Evolutionary conservation across 53 echinoderm and acorn worm species (phyloP), one percentile per base, ranked within the genome.

Genomic region (Hippasteria phrygiana): DNA sequence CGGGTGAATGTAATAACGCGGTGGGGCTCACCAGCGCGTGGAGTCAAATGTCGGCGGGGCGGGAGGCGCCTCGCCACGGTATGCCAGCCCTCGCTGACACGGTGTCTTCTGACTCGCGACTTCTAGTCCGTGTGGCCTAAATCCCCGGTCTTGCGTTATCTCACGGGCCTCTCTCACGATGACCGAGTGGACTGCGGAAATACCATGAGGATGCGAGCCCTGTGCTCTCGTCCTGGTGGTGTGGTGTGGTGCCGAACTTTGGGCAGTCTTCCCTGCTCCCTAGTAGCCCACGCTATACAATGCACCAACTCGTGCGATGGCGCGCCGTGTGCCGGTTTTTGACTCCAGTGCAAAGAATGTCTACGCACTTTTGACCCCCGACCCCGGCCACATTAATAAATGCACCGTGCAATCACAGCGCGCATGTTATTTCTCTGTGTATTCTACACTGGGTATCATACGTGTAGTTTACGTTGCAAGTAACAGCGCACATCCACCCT

Each of bases 301-400:
- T 71, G 85, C 85, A 34, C 50, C 45, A 67, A 85, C 85, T 85
- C 85, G 71, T 20, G 70, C 85, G 73, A 73, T 72, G 73, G 82
- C 90, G 73, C 45, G 73, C 73, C 79, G 90, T 82, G 90, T 90
- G 90, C 82, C 80, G 73, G 90, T 82, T 90, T 73, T 90, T 90
- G 90, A 90, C 90, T 90, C 74, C 62, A 63, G 90, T 90, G 90
- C 90, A 80, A 90, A 55, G 81, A 82, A 90, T 90, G 90, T 90
- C 90, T 90, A 82, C 90, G 90, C 90, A 90, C 90, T 90, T 90
- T 90, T 90, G 82, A 90, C 72, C 90, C 74, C 24, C 70, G 82
- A 90, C 80, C 90, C 54, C 73, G 1, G 82, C 82, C 90, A 90
- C 90, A 90, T 90, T 81, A 90, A 90, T 90, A 90, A 90, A 72